These are phyloP conservation scores for Pandemis corylana DNA, from an alignment of 2,888 invertebrate genomes.

Conservation along the genomic window DNA sequence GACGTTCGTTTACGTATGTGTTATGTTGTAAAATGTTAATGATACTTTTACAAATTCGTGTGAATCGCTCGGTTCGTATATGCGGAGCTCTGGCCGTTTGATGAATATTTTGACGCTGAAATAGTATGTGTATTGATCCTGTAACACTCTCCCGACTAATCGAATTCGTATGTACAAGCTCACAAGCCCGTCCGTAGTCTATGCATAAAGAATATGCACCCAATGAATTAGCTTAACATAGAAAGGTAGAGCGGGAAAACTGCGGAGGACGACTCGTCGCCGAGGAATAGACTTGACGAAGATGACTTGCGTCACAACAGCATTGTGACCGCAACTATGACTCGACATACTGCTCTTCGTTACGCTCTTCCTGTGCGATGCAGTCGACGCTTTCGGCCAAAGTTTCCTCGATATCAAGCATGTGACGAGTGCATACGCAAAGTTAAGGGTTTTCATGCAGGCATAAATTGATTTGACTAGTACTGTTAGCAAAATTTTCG, in stretches of 20 bases:
- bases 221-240: conserved; percentile 28
- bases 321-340: not conserved
- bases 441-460: conserved; percentile 21
- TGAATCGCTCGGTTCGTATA: not conserved
- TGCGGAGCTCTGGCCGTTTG: conserved; percentile 8
- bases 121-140: conserved; percentile 15
- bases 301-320: not conserved
- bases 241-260: conserved; percentile 5
- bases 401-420: not conserved
- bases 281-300: not conserved
- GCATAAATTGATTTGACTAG: conserved; percentile 15
- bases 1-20: conserved; percentile 6
- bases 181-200: conserved; percentile 39
- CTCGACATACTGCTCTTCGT: not conserved
- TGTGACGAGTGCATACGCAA: conserved; percentile 24
- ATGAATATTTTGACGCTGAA: conserved; percentile 10
- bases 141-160: conserved; percentile 5
- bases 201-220: conserved; percentile 20
- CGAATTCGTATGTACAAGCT: conserved; percentile 35
- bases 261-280: not conserved
- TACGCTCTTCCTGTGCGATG: not conserved
- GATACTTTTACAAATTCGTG: conserved; percentile 1
- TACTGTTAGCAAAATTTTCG: conserved; percentile 11
- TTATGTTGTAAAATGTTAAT: not conserved
- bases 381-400: not conserved